Base-by-base conservation (phyloP, 2,888 invertebrate genomes). In the Apodemia mormo region DNA sequence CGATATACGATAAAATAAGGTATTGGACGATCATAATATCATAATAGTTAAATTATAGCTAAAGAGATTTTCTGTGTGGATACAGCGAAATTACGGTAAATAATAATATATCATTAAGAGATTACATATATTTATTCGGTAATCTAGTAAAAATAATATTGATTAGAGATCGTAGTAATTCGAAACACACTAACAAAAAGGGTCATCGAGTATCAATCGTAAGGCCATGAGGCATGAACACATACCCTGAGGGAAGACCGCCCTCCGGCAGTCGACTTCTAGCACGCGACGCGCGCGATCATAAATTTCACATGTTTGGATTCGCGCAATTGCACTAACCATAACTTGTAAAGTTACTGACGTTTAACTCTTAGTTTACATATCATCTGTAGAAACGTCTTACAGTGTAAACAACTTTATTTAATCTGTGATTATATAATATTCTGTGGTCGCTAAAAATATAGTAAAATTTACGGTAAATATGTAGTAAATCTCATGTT, bases 261-360 rank as follows among this genome's bases (percentile, higher is more conserved):
- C 91, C 92, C 91, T 88, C 83, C 88, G 92, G 92, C 92, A 92
- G 92, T 92, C 84, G 76, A 82, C 78, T 78, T 76, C 80, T 83
- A 83, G 82, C 87, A 79, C 86, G 86, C 89, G 86, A 72, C 87
- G 85, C 82, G 85, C 80, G 82, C 85, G 86, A 82, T 80, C 84
- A 83, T 81, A 77, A 82, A 49, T 64, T 88, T 89, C 87, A 85
- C 86, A 86, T 88, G 86, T 85, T 82, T 81, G 82, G 83, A 84
- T 84, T 80, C 65, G 69, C 77, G 80, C 73, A 78, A 88, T 88
- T 90, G 90, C 89, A 82, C 88, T 30, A 33, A 61, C 33, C 61
- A 61, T 61, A 30, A 61, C 61, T 61, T 33, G 33, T 61, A 61
- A 61, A 61, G 61, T 33, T 61, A 49, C 33, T 33, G 14, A 61